These are phyloP conservation scores for Sesia apiformis DNA, from an alignment of 2,888 invertebrate genomes.

Conservation along the genomic window DNA sequence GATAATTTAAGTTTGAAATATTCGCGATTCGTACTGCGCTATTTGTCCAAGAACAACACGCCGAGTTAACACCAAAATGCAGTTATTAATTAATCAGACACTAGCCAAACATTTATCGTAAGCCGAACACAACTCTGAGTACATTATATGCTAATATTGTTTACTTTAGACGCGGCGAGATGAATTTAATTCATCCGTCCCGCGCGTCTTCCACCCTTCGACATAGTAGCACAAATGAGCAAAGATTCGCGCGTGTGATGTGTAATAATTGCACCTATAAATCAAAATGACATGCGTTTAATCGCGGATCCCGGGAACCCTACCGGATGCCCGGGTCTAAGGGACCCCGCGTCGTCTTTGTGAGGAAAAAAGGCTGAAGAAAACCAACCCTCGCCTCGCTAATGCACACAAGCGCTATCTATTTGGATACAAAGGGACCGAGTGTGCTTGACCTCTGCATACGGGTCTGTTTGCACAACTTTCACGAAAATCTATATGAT, in stretches of 20 bases:
- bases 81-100: conserved; percentile 21
- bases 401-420: conserved; percentile 59
- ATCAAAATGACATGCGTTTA: conserved; percentile 66
- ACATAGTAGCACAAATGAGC: conserved; percentile 20
- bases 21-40: no score
- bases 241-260: conserved; percentile 16
- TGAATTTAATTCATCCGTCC: conserved; percentile 11
- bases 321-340: conserved; percentile 30
- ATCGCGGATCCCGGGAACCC: conserved; percentile 44
- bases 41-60: not conserved
- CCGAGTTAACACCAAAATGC: not conserved
- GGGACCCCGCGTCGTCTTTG: conserved; percentile 24
- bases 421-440: conserved; percentile 54
- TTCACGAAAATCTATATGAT: not conserved
- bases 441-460: conserved; percentile 55
- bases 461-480: not conserved
- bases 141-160: conserved; percentile 25
- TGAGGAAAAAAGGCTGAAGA: conserved; percentile 40
- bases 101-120: conserved; percentile 21
- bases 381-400: conserved; percentile 55
- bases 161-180: conserved; percentile 16
- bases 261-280: conserved; percentile 57
- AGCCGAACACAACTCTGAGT: conserved; percentile 14
- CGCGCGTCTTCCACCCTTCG: conserved; percentile 7
- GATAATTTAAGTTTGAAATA: no score